Percentiles rank a stretch among this genome's conserved stretches.
phyloP scores from a whole-genome alignment of 2,888 invertebrate genomes.

The Geophilus truncorum region DNA sequence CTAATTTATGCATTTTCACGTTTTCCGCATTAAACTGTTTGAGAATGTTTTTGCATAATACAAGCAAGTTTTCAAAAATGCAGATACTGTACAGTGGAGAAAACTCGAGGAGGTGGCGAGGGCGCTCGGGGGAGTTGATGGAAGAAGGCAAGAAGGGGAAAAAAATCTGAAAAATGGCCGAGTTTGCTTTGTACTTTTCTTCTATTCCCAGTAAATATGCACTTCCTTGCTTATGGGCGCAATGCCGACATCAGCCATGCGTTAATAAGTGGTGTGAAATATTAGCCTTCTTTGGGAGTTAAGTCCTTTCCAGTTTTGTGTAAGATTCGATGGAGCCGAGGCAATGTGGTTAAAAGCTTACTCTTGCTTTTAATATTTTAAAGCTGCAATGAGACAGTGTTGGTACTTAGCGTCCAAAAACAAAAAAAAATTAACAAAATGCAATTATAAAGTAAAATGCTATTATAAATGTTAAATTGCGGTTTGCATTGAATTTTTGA shows the following conservation, averaged over 20 bases:
- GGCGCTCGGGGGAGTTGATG: neutral
- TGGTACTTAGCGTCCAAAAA: neutral
- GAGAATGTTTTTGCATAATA: neutral
- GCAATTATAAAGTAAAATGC: no score
- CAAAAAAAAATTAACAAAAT: neutral
- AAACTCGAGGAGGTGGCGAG: neutral
- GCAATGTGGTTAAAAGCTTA: constrained; percentile 17
- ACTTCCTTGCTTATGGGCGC: neutral
- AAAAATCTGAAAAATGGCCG: constrained; percentile 12
- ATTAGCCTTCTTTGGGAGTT: constrained; percentile 16
- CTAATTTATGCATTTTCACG: neutral
- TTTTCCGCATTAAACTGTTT: neutral
- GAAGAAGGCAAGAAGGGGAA: neutral
- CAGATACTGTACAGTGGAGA: no score
- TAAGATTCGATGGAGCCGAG: constrained; percentile 15
- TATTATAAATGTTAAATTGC: no score
- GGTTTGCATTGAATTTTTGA: no score
- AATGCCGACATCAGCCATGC: constrained; percentile 3
- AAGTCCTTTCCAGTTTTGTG: constrained; percentile 1
- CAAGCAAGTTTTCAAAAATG: neutral
- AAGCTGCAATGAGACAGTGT: neutral
- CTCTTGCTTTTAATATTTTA: constrained; percentile 7
- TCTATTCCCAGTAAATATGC: constrained; percentile 11
- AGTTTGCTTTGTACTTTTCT: constrained; percentile 17
- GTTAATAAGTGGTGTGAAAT: constrained; percentile 13